Conservation (phyloP, 2,113 vertebrate genomes). For the Psephotus haematonotus region DNA sequence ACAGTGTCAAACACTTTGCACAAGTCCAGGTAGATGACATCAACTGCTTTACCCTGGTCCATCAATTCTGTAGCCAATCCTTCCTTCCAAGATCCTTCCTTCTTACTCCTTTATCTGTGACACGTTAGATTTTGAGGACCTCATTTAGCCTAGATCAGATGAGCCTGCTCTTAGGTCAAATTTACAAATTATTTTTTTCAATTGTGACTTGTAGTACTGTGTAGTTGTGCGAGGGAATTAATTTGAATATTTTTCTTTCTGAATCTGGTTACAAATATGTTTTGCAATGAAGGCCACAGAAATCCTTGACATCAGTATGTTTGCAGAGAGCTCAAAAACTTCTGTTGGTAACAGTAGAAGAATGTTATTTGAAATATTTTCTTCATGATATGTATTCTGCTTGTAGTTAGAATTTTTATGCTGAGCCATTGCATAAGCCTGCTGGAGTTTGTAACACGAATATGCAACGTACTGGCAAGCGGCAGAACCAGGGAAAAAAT, state of each 20-base stretch:
- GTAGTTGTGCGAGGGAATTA: not conserved
- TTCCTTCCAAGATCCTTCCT: not conserved
- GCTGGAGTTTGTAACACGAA: not conserved
- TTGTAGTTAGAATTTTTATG: not conserved
- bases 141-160: not conserved
- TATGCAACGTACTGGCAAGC: not conserved
- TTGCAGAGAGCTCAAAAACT: not conserved
- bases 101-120: not conserved
- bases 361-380: not conserved
- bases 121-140: not conserved
- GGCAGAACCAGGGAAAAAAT: not conserved
- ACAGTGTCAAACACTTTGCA: no score
- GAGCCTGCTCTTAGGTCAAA: not conserved
- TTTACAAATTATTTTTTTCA: not conserved
- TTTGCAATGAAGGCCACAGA: not conserved
- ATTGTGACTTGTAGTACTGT: not conserved
- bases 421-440: not conserved
- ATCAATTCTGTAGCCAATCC: no score
- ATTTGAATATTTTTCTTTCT: not conserved
- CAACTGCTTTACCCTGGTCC: no score
- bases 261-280: not conserved
- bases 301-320: not conserved
- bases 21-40: no score
- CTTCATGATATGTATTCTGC: not conserved
- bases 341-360: not conserved